phyloP scores from a whole-genome alignment of 2,888 invertebrate genomes.

The Caenorhabditis sp. region DNA sequence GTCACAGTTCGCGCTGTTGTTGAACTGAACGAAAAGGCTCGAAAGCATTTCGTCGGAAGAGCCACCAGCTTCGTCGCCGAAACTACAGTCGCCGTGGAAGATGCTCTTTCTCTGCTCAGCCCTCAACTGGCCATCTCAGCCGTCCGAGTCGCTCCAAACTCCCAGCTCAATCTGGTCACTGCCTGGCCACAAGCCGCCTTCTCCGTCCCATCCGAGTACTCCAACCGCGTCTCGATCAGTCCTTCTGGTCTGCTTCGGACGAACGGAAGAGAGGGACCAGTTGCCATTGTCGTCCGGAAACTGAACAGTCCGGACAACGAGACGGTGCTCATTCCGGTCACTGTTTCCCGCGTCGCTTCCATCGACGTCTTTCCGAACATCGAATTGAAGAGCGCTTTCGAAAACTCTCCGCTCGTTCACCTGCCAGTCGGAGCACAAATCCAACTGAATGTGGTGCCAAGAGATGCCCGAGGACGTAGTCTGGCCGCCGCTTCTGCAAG shows the following conservation, averaged over 20 bases:
- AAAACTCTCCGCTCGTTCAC: slow-evolving; percentile 38
- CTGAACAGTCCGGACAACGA: slow-evolving; percentile 60
- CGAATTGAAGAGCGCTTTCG: slow-evolving; percentile 31
- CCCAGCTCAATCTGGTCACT: slow-evolving; percentile 52
- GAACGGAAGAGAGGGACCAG: slow-evolving; percentile 59
- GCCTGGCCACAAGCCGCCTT: slow-evolving; percentile 49
- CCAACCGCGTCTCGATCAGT: slow-evolving; percentile 46
- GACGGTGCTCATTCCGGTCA: slow-evolving; percentile 63
- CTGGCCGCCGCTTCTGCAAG: slow-evolving; percentile 57
- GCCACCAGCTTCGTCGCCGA: slow-evolving; percentile 48
- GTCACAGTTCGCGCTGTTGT: slow-evolving; percentile 55
- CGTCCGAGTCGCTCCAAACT: slow-evolving; percentile 64
- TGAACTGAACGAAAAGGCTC: slow-evolving; percentile 48
- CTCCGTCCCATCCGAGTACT: slow-evolving; percentile 43
- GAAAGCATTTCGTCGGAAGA: slow-evolving; percentile 55
- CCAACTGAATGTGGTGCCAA: slow-evolving; percentile 59
- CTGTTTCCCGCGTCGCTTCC: slow-evolving; percentile 62
- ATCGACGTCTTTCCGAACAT: slow-evolving; percentile 59
- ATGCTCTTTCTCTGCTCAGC: slow-evolving; percentile 30
- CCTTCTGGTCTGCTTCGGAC: slow-evolving; percentile 56
- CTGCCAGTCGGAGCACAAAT: slow-evolving; percentile 64
- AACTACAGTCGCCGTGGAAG: slow-evolving; percentile 60
- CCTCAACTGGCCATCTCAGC: slow-evolving; percentile 21
- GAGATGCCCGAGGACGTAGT: slow-evolving; percentile 62
- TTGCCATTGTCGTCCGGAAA: slow-evolving; percentile 45